Conservation (phyloP, 2,113 vertebrate species). For the Phoenicopterus ruber region DNA sequence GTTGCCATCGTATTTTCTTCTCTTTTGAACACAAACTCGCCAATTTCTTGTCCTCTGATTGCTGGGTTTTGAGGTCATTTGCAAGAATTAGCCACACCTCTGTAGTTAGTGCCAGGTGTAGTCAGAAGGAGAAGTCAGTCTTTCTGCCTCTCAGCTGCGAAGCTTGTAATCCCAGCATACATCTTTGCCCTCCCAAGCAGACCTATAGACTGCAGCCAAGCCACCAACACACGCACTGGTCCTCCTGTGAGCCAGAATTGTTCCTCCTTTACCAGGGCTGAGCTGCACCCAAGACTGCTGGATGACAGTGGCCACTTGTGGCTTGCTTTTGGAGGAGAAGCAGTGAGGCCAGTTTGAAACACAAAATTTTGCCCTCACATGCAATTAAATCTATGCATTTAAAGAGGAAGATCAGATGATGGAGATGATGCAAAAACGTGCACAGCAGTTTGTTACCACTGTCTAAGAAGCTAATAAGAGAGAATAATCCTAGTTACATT, state of each 20-base stretch:
- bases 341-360: neutral
- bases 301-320: neutral
- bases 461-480: neutral
- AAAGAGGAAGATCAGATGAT: neutral
- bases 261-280: neutral
- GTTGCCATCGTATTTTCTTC: neutral
- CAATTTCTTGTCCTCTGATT: neutral
- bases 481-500: neutral
- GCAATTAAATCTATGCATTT: neutral
- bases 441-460: neutral
- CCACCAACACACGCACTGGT: neutral
- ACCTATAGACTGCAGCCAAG: neutral
- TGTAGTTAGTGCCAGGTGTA: neutral
- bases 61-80: neutral
- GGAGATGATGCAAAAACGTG: neutral
- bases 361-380: fast-evolving
- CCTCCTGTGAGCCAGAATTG: neutral
- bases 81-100: neutral
- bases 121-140: neutral
- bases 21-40: neutral
- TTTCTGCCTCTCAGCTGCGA: neutral
- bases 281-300: neutral
- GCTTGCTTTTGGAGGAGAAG: neutral
- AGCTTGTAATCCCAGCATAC: neutral
- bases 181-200: neutral